phyloP scores from a whole-genome alignment of 1,140 invertebrate genomes.

The Panulirus ornatus region DNA sequence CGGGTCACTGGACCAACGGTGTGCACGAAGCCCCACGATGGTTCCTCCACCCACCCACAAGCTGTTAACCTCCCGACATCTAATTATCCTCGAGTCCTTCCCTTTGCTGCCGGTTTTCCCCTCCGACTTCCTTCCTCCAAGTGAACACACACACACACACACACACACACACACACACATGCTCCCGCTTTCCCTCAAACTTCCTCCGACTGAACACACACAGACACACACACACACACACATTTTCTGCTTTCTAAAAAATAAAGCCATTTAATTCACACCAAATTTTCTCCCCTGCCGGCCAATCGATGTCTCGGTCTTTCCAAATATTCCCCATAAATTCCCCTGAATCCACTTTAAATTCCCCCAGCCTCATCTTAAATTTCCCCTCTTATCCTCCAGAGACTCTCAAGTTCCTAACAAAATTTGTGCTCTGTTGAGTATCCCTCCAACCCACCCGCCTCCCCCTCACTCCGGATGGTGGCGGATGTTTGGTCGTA shows the following conservation, averaged over 20 bases:
- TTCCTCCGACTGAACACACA: no score
- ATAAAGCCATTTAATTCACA: neutral
- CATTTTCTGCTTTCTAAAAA: neutral
- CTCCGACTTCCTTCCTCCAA: no score
- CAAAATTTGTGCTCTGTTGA: neutral
- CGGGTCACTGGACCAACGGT: no score
- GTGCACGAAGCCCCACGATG: no score
- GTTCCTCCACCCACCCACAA: no score
- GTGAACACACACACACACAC: neutral
- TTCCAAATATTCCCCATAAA: conserved; percentile 33
- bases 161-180: no score
- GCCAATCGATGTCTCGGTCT: neutral
- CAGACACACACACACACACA: neutral
- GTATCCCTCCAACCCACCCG: neutral
- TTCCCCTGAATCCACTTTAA: conserved; percentile 7
- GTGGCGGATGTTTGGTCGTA: neutral
- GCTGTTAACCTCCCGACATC: no score
- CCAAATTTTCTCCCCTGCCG: neutral
- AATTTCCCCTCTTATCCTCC: conserved; percentile 40
- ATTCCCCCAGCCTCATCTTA: conserved; percentile 25
- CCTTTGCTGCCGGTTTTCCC: no score
- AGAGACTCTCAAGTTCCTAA: neutral
- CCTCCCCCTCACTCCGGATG: no score
- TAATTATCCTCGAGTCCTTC: no score
- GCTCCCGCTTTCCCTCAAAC: no score